Evolutionary conservation across 2,797 vertebrate species (phyloP).

Genomic region (Jordanella pulchra): DNA sequence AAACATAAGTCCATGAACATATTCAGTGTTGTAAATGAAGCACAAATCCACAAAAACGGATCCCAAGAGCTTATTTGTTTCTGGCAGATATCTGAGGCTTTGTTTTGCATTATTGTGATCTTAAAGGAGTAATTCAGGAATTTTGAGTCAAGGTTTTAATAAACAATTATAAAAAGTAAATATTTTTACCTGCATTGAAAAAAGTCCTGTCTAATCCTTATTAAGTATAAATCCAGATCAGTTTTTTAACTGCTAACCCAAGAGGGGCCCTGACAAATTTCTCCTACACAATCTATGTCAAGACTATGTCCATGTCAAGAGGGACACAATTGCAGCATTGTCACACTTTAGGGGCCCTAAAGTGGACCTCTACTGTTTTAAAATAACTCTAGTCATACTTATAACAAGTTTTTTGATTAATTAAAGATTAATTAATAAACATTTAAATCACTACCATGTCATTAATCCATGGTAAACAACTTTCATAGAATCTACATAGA

Average conservation of each 20-base stretch:
- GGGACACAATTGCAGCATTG: too few species aligned
- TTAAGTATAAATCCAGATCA: neutral
- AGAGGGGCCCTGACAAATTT: neutral
- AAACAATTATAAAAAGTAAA: neutral
- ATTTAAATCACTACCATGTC: neutral
- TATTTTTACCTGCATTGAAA: neutral
- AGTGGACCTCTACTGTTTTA: neutral
- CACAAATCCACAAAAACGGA: slow-evolving; percentile 52
- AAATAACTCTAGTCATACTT: neutral
- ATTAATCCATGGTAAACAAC: neutral
- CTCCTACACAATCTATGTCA: too few species aligned
- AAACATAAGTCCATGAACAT: slow-evolving; percentile 58
- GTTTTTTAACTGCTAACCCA: neutral
- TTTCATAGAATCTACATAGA: neutral
- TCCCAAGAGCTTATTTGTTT: slow-evolving; percentile 72
- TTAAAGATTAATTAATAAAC: neutral
- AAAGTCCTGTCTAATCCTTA: neutral
- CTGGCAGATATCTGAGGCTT: slow-evolving; percentile 67
- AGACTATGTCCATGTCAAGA: too few species aligned
- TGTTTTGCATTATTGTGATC: slow-evolving; percentile 40
- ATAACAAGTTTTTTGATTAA: neutral
- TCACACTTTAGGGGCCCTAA: too few species aligned
- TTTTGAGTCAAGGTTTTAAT: neutral
- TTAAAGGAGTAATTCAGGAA: neutral
- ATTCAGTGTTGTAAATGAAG: slow-evolving; percentile 55